A percentile compares a stretch with the other conserved stretches of the same genome.
phyloP scores from a whole-genome alignment of 64 coral and sea anemone genomes.

The Montipora foliosa region DNA sequence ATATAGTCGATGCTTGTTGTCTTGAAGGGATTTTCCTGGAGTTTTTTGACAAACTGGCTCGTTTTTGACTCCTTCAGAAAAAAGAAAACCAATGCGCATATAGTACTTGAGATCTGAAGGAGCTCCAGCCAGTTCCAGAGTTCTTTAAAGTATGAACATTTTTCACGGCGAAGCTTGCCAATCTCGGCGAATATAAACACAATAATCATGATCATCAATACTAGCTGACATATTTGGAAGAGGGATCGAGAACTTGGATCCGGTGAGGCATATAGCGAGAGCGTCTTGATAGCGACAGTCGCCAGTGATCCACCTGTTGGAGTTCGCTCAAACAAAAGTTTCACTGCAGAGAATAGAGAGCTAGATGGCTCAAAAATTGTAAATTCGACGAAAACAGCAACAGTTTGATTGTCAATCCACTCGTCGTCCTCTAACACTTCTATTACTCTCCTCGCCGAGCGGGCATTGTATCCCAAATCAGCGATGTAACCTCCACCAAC shows the following conservation, averaged over 20 bases:
- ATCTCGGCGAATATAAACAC: slow-evolving; percentile 70
- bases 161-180: slow-evolving; percentile 64
- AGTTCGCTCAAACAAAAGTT: slow-evolving; percentile 64
- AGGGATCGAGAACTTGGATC: slow-evolving; percentile 41
- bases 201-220: slow-evolving; percentile 69
- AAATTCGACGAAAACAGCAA: slow-evolving; percentile 57
- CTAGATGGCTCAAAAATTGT: slow-evolving; percentile 74
- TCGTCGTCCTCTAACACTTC: slow-evolving; percentile 29
- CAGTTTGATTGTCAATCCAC: slow-evolving; percentile 70
- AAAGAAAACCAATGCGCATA: slow-evolving; percentile 63
- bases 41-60: slow-evolving; percentile 71
- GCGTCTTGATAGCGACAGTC: slow-evolving; percentile 12
- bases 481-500: slow-evolving; percentile 70
- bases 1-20: slow-evolving; percentile 72
- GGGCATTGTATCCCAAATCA: slow-evolving; percentile 65
- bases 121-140: slow-evolving; percentile 78
- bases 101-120: slow-evolving; percentile 56
- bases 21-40: slow-evolving; percentile 75
- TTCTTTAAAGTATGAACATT: slow-evolving; percentile 37
- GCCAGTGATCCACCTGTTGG: slow-evolving; percentile 44
- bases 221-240: slow-evolving; percentile 64
- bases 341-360: slow-evolving; percentile 53
- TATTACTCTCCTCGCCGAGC: slow-evolving; percentile 33
- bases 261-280: slow-evolving; percentile 50
- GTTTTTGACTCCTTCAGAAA: slow-evolving; percentile 76